Base-by-base conservation (phyloP, 2,888 invertebrate genomes). In the Ephialtes manifestator region DNA sequence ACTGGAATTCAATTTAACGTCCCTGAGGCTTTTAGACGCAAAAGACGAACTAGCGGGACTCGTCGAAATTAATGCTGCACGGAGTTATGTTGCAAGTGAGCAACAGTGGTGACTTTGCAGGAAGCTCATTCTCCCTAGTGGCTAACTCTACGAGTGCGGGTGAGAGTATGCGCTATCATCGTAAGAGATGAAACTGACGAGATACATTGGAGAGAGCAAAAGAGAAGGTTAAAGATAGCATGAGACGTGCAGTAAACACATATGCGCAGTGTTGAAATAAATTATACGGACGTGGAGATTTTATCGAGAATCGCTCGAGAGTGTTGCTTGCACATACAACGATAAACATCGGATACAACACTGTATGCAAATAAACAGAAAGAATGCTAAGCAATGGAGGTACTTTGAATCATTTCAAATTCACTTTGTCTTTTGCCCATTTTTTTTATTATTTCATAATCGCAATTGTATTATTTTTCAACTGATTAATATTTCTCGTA, bases 251-350 rank as follows among this genome's bases (percentile, higher is more conserved):
- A 18, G 15, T 35, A 71, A 55, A 55, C 35, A 35, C 18, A 71
- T 71, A 53, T 13, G 46, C 18, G 20, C 18, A 15, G 31, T 5
- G 72, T 65, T 70, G 20, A 68, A 76, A 89, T 87, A 85, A 89
- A 90, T 90, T 85, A 83, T 78, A 82, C 18, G 81, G 63, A 70
- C 60, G 20, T 24, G 67, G 65, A 81, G 85, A 88, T 82, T 78
- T 72, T 60, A 83, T 80, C 80, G 80, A 24, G 63, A 35, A 35
- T 15, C 8, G 18, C 35, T 63, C 31, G 35, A 63, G 24, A n/a
- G n/a, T 60, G 10, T n/a, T 8, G 35, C 7, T 10, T 63, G 63
- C 13, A 63, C 35, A 35, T 31, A n/a, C n/a, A n/a, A 55, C 7
- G 10, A 11, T 28, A 58, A 13, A 11, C 55, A 28, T 58, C 24